Evolutionary conservation across 2,888 invertebrate genomes (phyloP).

Genomic region (Pristionchus mayeri): DNA sequence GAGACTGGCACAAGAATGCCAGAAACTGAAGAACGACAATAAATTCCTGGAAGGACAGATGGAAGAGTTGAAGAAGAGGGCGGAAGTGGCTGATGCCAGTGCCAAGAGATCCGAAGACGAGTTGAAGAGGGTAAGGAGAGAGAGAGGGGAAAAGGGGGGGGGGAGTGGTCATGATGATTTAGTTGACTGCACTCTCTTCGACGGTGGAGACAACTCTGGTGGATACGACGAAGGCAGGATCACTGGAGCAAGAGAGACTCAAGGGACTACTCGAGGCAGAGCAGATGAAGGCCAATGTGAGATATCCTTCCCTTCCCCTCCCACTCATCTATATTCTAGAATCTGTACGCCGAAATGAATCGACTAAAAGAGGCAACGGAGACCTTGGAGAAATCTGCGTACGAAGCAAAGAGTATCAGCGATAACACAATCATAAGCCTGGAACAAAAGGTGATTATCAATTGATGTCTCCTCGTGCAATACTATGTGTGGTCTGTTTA

Average conservation of each 20-base stretch:
- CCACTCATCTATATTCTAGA: not conserved
- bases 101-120: conserved; percentile 25
- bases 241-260: conserved; percentile 56
- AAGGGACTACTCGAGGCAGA: conserved; percentile 52
- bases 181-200: not conserved
- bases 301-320: too few relatives aligned
- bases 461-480: not conserved
- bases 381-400: not conserved
- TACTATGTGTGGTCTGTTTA: not conserved
- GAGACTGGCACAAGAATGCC: conserved; percentile 60
- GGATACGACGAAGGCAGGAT: conserved; percentile 30
- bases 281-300: conserved; percentile 42
- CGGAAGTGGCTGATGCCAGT: conserved; percentile 13
- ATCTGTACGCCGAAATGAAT: not conserved
- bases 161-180: not conserved
- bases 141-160: not conserved
- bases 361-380: not conserved
- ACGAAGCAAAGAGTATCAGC: not conserved
- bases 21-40: conserved; percentile 60
- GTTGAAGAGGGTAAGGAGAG: not conserved
- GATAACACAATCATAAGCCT: not conserved
- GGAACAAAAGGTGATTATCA: conserved; percentile 2
- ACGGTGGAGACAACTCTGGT: conserved; percentile 20
- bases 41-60: conserved; percentile 62
- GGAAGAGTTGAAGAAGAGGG: conserved; percentile 56